A percentile compares a stretch with the other conserved stretches of the same genome.
Conservation (phyloP, 2,113 vertebrate species). For the Epinephelus lanceolatus region DNA sequence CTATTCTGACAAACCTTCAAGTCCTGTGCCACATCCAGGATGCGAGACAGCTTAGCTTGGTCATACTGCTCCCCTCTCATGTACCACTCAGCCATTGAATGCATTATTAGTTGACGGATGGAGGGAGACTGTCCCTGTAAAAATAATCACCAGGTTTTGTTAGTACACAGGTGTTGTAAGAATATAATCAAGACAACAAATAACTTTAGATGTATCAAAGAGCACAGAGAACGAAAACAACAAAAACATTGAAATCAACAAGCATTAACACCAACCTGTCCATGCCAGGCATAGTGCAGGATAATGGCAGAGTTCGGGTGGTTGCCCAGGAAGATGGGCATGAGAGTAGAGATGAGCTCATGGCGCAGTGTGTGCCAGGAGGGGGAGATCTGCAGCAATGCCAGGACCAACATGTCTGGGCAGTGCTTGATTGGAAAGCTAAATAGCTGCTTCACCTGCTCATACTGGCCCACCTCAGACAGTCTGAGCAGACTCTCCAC, state of each 20-base stretch:
- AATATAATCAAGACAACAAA: background rate
- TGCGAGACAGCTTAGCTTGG: slow-evolving; percentile 97
- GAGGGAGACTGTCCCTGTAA: slow-evolving; percentile 97
- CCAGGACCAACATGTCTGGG: slow-evolving; percentile 98
- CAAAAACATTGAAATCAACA: background rate
- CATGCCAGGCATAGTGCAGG: slow-evolving; percentile 99
- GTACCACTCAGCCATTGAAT: slow-evolving; percentile 99
- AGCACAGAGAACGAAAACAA: background rate
- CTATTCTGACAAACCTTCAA: slow-evolving; percentile 89
- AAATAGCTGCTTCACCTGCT: slow-evolving; percentile 99
- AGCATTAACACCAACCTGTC: slow-evolving; percentile 88
- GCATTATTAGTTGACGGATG: slow-evolving; percentile 99
- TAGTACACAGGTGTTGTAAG: background rate
- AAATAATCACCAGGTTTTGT: slow-evolving; percentile 9
- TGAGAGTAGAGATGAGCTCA: slow-evolving; percentile 98
- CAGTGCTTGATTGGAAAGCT: slow-evolving; percentile 99
- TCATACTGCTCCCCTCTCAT: slow-evolving; percentile 99
- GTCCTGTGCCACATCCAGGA: slow-evolving; percentile 99
- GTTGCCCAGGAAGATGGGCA: slow-evolving; percentile 99
- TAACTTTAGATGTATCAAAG: background rate
- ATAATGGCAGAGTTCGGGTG: slow-evolving; percentile 99
- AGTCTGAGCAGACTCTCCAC: slow-evolving; percentile 95
- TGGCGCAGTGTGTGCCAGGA: slow-evolving; percentile 98
- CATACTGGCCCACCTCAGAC: slow-evolving; percentile 97
- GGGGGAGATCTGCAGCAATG: slow-evolving; percentile 96